Conservation (phyloP, 2,113 vertebrate species). For the Oreochromis spilurus region DNA sequence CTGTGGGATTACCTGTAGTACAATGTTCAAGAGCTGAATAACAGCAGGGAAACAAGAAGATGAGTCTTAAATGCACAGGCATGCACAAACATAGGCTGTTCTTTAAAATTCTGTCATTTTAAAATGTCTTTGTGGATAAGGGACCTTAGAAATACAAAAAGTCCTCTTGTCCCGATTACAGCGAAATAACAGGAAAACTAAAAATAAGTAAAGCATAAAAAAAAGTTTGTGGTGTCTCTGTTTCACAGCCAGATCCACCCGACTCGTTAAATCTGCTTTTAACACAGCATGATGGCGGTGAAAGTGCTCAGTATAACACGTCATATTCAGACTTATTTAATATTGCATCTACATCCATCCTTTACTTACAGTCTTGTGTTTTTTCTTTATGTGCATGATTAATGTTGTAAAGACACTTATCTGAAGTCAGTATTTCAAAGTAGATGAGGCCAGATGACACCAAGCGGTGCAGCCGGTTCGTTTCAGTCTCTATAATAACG, state of each 20-base stretch:
- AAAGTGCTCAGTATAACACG: background rate
- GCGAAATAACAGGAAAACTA: background rate
- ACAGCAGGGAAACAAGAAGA: background rate
- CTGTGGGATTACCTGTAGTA: background rate
- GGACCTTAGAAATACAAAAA: background rate
- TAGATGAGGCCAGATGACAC: background rate
- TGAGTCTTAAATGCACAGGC: background rate
- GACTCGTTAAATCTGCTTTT: background rate
- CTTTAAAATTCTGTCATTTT: background rate
- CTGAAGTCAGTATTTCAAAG: background rate
- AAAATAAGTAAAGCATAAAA: background rate
- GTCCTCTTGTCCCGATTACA: fast-evolving
- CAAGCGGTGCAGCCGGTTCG: fast-evolving
- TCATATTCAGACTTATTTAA: background rate
- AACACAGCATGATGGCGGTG: background rate
- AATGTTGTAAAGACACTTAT: background rate
- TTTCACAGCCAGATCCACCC: background rate
- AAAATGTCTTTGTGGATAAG: background rate
- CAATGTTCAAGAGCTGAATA: background rate
- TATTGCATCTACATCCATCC: background rate
- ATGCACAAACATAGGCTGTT: background rate
- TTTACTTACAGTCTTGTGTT: background rate
- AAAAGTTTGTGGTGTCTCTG: background rate
- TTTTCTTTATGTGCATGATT: fast-evolving
- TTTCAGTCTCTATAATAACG: background rate